phyloP scores from a whole-genome alignment of 2,888 invertebrate genomes.

The Euphydryas editha region DNA sequence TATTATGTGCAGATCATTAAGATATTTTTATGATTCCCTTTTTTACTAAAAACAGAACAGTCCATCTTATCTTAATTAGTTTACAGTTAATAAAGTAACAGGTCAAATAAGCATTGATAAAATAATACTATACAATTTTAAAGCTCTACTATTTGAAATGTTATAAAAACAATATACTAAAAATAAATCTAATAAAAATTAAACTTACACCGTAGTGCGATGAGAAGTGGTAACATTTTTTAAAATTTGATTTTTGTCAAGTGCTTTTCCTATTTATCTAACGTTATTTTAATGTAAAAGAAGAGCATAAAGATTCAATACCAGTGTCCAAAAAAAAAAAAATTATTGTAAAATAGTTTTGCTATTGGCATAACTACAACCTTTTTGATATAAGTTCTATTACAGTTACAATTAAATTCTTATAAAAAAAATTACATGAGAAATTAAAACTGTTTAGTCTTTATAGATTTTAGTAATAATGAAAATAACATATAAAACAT shows the following conservation, averaged over 20 bases:
- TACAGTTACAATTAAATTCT: too few species aligned
- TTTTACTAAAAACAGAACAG: not conserved
- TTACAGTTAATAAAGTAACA: not conserved
- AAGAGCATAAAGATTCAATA: too few species aligned
- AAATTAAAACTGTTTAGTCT: too few species aligned
- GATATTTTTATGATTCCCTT: not conserved
- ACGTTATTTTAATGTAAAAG: not conserved
- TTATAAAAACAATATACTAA: not conserved
- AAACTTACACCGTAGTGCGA: not conserved
- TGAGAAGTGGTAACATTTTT: not conserved
- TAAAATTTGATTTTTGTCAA: not conserved
- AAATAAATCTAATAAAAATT: not conserved
- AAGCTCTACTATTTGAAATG: conserved; percentile 5
- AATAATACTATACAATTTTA: conserved; percentile 3
- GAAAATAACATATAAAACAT: too few species aligned
- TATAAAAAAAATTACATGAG: too few species aligned
- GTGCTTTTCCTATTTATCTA: not conserved
- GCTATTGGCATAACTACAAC: too few species aligned
- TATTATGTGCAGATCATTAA: not conserved
- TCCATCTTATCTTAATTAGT: not conserved
- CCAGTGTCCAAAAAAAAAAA: too few species aligned
- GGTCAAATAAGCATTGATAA: not conserved
- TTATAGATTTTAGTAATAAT: too few species aligned
- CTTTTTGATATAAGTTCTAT: too few species aligned
- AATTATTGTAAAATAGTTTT: too few species aligned